Base-by-base conservation (phyloP, 2,797 vertebrate genomes). In the Hafferia zeledoni region DNA sequence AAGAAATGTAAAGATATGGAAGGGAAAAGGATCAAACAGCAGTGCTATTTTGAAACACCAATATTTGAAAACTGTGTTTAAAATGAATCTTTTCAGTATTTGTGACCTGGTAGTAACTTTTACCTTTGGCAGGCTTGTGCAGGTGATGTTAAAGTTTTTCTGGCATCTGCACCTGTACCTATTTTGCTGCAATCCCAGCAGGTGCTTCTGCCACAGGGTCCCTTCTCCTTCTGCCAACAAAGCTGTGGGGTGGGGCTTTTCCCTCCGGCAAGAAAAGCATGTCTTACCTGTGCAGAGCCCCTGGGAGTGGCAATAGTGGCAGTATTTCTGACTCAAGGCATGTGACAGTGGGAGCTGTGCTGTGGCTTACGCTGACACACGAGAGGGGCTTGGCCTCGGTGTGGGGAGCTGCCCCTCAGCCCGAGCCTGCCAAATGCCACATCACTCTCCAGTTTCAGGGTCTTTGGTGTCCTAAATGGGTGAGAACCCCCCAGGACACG, bases 321-420 rank as follows among this genome's bases (percentile, higher is more conserved):
- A 6, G 3, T 8, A 20, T 25, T 50, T 30, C 49, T 43, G 11
- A 18, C 8, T 13, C 28, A 1, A 12, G 37, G 35, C n/a, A 1
- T 3, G 22, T 1, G 44, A 20, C 20, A 63, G 3, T 1, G 6
- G 23, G 35, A 23, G 10, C 37, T 83, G 44, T 0, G 8, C 74
- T 35, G 60, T 9, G 37, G 10, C 12, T 70, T 5, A 2, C 0
- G 1, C 9, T 2, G 5, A 33, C 44, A 19, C 39, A n/a, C 0
- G 1, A 30, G 20, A 15, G 7, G 46, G 46, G 41, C 57, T 75
- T 64, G 37, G 18, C n/a, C 59, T 39, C 6, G 0, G 27, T 0
- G 4, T 11, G 50, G 49, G 37, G 31, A 82, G 77, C 61, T 65
- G 67, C 70, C n/a, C 37, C 35, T 11, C 46, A 27, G 50, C 53